Evolutionary conservation across 2,888 invertebrate species (phyloP).

Genomic region (Lasius fuliginosus): DNA sequence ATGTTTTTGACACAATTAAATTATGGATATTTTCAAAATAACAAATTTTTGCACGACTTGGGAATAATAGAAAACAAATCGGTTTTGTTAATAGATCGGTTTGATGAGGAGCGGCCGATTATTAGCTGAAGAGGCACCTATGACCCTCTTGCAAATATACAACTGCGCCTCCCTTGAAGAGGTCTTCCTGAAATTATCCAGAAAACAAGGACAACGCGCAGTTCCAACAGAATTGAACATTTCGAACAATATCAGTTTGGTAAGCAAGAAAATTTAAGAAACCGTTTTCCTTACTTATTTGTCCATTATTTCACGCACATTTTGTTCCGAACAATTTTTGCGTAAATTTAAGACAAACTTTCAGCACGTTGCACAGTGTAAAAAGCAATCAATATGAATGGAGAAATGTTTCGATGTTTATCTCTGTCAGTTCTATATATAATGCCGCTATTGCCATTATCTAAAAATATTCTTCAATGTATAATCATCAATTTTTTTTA

Average conservation of each 20-base stretch:
- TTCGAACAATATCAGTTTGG: constrained; percentile 92
- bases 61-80: not conserved
- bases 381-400: not conserved
- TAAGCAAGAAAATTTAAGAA: constrained; percentile 73
- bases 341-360: not conserved
- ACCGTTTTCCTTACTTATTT: not conserved
- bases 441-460: not conserved
- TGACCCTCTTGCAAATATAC: constrained; percentile 93
- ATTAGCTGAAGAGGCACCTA: constrained; percentile 96
- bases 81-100: constrained; percentile 91
- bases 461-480: not conserved
- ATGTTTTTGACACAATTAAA: not conserved
- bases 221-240: constrained; percentile 88
- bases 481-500: not conserved
- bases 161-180: constrained; percentile 95
- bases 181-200: constrained; percentile 96
- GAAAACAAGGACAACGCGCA: constrained; percentile 89
- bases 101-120: constrained; percentile 97
- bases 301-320: not conserved
- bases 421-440: not conserved
- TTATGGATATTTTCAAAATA: not conserved
- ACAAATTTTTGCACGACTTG: not conserved
- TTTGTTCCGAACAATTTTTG: not conserved
- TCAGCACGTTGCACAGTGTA: constrained; percentile 6
- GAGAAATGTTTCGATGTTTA: not conserved